phyloP scores from a whole-genome alignment of 2,888 invertebrate genomes.

The Nycteola revayana region DNA sequence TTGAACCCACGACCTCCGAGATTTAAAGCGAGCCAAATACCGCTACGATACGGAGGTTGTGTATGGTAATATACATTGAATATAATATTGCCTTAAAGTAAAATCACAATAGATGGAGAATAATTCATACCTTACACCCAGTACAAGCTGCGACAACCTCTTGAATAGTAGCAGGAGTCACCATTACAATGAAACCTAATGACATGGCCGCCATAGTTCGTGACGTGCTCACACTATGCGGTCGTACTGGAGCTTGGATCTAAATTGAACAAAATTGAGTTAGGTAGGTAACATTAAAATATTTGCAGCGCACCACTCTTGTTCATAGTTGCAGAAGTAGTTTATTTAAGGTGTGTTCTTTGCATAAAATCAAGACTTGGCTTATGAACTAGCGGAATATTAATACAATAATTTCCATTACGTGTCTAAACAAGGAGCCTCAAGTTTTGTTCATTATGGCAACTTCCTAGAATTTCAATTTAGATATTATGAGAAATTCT shows the following conservation, averaged over 20 bases:
- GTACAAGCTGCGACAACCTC: constrained; percentile 95
- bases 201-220: constrained; percentile 96
- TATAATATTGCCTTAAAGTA: too few species aligned
- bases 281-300: neutral
- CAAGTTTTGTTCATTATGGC: too few species aligned
- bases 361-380: too few species aligned
- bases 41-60: too few species aligned
- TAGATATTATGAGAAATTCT: neutral
- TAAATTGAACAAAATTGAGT: constrained; percentile 16
- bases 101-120: too few species aligned
- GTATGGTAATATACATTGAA: too few species aligned
- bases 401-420: too few species aligned
- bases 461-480: too few species aligned
- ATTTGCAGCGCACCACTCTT: neutral
- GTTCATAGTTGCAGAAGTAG: neutral
- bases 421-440: too few species aligned
- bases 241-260: constrained; percentile 80
- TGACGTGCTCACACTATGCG: constrained; percentile 90
- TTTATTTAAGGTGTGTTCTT: neutral
- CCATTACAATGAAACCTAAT: constrained; percentile 94
- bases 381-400: too few species aligned
- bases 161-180: constrained; percentile 95
- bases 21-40: too few species aligned
- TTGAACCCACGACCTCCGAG: too few species aligned
- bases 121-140: constrained; percentile 88